These are phyloP conservation scores for Cyanistes caeruleus DNA, from an alignment of 2,113 vertebrate species.

Conservation along the genomic window DNA sequence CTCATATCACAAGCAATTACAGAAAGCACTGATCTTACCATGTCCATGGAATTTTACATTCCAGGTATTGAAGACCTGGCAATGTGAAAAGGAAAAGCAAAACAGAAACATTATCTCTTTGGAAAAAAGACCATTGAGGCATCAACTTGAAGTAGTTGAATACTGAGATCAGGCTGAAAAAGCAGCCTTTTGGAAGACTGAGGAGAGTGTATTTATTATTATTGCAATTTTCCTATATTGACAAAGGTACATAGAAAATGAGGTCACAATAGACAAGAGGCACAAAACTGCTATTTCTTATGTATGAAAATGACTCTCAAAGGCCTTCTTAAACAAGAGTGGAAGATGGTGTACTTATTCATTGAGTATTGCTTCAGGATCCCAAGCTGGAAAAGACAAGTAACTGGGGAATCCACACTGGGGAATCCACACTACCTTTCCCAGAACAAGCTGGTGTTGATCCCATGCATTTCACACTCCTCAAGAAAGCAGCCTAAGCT, in stretches of 20 bases:
- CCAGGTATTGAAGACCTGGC: background rate
- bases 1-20: background rate
- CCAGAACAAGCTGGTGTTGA: background rate
- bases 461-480: background rate
- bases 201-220: background rate
- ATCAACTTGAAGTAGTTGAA: background rate
- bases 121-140: background rate
- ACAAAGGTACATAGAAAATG: conserved; percentile 24
- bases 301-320: conserved; percentile 4
- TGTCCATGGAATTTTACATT: background rate
- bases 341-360: background rate
- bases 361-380: background rate
- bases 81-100: background rate
- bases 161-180: background rate
- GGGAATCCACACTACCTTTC: background rate
- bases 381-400: background rate
- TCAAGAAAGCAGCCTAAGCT: background rate
- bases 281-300: conserved; percentile 22
- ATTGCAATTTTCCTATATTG: background rate
- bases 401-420: background rate
- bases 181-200: background rate
- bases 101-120: background rate
- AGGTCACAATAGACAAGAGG: background rate
- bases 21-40: background rate
- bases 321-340: background rate